Evolutionary conservation across 1,140 invertebrate species (phyloP).

Genomic region (Drosophila paulistorum): DNA sequence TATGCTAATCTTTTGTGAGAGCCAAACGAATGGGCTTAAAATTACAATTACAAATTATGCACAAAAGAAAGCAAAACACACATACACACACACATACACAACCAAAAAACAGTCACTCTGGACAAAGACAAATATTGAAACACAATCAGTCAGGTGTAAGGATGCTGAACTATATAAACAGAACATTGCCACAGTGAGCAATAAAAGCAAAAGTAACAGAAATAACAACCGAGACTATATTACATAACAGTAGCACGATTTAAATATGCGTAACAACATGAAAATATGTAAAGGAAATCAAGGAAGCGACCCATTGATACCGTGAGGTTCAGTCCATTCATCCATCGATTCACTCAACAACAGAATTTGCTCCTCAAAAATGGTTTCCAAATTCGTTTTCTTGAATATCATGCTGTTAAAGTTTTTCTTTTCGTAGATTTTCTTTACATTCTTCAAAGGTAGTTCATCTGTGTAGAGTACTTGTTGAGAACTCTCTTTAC

Average conservation of each 20-base stretch:
- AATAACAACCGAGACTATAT: constrained; percentile 22
- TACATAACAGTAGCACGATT: constrained; percentile 39
- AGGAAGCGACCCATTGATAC: no score
- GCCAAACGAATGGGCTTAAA: neutral
- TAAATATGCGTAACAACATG: constrained; percentile 11
- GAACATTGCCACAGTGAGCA: constrained; percentile 42
- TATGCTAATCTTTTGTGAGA: constrained; percentile 26
- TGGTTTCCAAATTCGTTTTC: no score
- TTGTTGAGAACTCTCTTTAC: no score
- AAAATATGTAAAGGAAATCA: no score
- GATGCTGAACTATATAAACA: constrained; percentile 71
- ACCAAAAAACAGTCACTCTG: constrained; percentile 11
- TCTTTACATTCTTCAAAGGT: no score
- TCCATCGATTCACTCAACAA: no score
- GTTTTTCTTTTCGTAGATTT: no score
- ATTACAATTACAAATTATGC: constrained; percentile 55
- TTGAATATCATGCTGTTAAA: no score
- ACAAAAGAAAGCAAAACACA: constrained; percentile 2
- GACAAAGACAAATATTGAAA: constrained; percentile 72
- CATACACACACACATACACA: no score
- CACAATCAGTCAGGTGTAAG: constrained; percentile 75
- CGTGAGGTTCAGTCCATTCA: no score
- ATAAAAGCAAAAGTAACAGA: constrained; percentile 44
- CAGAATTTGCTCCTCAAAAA: no score
- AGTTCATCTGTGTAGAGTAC: no score